Percentiles rank a stretch among this genome's conserved stretches.
These are phyloP conservation scores for Nilaparvata lugens DNA, from an alignment of 1,140 invertebrate genomes.

Conservation along the genomic window DNA sequence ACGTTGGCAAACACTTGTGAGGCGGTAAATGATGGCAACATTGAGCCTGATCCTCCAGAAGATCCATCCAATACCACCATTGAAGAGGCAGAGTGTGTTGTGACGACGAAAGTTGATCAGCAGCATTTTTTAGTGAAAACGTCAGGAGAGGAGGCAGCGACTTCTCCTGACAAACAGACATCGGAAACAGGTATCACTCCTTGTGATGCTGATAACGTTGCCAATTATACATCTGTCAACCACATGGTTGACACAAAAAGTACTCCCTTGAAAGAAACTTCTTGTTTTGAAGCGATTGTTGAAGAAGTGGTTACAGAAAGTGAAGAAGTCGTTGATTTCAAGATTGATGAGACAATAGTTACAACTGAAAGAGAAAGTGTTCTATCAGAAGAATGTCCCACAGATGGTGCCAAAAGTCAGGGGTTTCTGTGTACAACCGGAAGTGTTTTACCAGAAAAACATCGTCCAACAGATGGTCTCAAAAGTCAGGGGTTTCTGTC, in stretches of 20 bases:
- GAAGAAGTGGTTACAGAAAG: not conserved
- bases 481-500: too few relatives aligned
- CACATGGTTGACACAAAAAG: too few relatives aligned
- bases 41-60: not conserved
- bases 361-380: too few relatives aligned
- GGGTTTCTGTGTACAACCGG: too few relatives aligned
- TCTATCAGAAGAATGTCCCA: too few relatives aligned
- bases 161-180: slow-evolving; percentile 37
- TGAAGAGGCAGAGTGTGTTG: not conserved
- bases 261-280: not conserved
- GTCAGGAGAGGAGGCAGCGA: slow-evolving; percentile 31
- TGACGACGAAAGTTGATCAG: not conserved
- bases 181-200: not conserved
- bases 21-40: not conserved
- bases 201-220: slow-evolving; percentile 12
- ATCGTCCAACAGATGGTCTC: too few relatives aligned
- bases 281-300: not conserved
- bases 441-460: too few relatives aligned
- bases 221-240: too few relatives aligned
- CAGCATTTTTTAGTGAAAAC: slow-evolving; percentile 1
- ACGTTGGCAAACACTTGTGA: not conserved
- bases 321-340: not conserved
- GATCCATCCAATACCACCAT: not conserved
- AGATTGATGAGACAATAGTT: too few relatives aligned
- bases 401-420: too few relatives aligned